phyloP scores from a whole-genome alignment of 2,888 invertebrate genomes.

The Tetranychus truncatus region DNA sequence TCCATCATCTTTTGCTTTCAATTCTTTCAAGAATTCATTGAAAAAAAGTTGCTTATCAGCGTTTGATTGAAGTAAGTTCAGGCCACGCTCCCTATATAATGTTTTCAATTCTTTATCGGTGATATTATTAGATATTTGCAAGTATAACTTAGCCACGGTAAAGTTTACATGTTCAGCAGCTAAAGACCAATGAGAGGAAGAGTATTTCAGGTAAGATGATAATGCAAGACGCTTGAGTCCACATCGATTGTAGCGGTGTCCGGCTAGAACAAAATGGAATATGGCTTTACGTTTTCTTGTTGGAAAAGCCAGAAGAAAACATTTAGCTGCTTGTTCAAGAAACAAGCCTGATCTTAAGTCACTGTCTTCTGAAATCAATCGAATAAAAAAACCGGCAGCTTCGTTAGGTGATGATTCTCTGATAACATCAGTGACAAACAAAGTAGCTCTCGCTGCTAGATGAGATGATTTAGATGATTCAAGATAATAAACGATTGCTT shows the following conservation, averaged over 20 bases:
- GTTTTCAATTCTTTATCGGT: constrained; percentile 3
- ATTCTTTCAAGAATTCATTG: constrained; percentile 18
- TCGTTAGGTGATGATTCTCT: constrained; percentile 57
- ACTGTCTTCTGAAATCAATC: constrained; percentile 93
- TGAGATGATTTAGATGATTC: constrained; percentile 70
- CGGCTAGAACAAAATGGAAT: constrained; percentile 87
- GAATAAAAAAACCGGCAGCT: constrained; percentile 81
- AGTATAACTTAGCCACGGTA: constrained; percentile 15
- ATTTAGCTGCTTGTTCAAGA: constrained; percentile 83
- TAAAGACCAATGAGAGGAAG: constrained; percentile 12
- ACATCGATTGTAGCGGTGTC: constrained; percentile 81
- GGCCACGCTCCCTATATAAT: constrained; percentile 13
- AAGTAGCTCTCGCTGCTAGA: constrained; percentile 74
- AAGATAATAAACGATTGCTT: constrained; percentile 73
- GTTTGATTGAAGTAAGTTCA: constrained; percentile 15
- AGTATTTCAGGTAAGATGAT: constrained; percentile 47
- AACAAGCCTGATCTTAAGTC: constrained; percentile 81
- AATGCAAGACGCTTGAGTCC: constrained; percentile 79
- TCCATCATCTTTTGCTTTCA: constrained; percentile 15
- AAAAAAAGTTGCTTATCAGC: constrained; percentile 19
- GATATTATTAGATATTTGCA: constrained; percentile 12
- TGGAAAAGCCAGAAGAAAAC: constrained; percentile 48
- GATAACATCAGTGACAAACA: constrained; percentile 70
- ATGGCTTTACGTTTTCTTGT: constrained; percentile 74
- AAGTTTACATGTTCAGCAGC: constrained; percentile 21